Percentiles rank a stretch among this genome's conserved stretches.
Conservation (phyloP, 2,888 invertebrate species). For the Heliconius ethilla region DNA sequence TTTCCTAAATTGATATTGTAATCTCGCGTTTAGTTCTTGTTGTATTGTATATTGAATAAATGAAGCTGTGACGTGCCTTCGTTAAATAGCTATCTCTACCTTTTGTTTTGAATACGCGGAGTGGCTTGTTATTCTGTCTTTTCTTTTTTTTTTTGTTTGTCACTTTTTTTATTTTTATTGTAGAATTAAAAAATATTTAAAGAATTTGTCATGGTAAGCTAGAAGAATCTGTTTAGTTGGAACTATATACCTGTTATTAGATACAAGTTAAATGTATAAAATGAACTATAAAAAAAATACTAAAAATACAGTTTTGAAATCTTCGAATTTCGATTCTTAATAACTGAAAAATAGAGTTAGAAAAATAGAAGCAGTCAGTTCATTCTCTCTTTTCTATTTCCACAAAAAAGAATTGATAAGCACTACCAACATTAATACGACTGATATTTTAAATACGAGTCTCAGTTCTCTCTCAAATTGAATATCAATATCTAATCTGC, state of each 20-base stretch:
- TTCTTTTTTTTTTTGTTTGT: conserved; percentile 40
- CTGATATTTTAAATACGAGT: conserved; percentile 62
- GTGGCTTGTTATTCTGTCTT: conserved; percentile 46
- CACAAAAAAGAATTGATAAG: neutral
- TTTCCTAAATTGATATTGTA: conserved; percentile 83
- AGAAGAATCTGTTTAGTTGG: neutral
- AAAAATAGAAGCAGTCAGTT: no score
- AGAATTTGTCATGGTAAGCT: neutral
- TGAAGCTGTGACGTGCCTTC: conserved; percentile 80
- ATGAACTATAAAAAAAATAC: no score
- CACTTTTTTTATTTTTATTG: neutral
- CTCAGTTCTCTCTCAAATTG: conserved; percentile 79
- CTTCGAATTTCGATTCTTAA: neutral
- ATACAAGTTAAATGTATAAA: neutral
- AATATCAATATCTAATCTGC: conserved; percentile 74
- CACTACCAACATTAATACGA: neutral
- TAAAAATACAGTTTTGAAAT: no score
- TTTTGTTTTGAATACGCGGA: conserved; percentile 48
- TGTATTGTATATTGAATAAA: conserved; percentile 69
- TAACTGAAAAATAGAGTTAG: neutral
- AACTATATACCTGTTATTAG: neutral
- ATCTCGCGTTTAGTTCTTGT: conserved; percentile 75
- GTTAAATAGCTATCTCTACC: conserved; percentile 77
- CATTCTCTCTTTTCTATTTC: neutral
- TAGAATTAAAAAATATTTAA: neutral